A percentile compares a stretch with the other conserved stretches of the same genome.
These are phyloP conservation scores for Ciona savignyi DNA, from an alignment of 23 tunicate genomes.

Conservation along the genomic window DNA sequence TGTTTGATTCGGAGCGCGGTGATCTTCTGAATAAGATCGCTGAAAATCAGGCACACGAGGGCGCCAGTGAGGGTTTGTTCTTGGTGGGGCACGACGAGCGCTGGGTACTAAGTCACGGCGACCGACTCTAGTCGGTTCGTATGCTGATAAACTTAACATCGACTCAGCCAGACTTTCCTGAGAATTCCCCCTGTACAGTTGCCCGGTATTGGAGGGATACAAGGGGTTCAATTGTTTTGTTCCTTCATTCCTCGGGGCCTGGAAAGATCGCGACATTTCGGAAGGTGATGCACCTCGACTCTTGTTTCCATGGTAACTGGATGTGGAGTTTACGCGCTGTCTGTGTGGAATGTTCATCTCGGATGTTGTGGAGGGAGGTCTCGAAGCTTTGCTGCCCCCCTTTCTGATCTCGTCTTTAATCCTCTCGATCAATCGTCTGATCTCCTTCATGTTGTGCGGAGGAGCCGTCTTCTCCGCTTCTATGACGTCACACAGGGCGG, in stretches of 20 bases:
- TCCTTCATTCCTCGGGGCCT: slow-evolving; percentile 12
- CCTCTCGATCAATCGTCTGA: slow-evolving; percentile 40
- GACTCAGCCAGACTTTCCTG: slow-evolving; percentile 42
- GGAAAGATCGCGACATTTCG: slow-evolving; percentile 47
- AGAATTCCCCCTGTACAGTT: slow-evolving; percentile 18
- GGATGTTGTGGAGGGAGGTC: slow-evolving; percentile 34
- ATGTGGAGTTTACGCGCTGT: slow-evolving; percentile 63
- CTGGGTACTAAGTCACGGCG: not conserved
- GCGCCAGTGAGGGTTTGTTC: slow-evolving; percentile 49
- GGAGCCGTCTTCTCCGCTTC: slow-evolving; percentile 81
- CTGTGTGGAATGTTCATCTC: slow-evolving; percentile 44
- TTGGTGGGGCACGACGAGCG: slow-evolving; percentile 30
- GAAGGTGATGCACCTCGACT: slow-evolving; percentile 53
- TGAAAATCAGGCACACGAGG: slow-evolving; percentile 32
- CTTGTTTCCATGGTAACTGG: slow-evolving; percentile 68
- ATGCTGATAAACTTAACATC: slow-evolving; percentile 21
- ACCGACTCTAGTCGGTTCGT: not conserved
- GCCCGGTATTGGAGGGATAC: not conserved
- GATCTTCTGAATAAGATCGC: slow-evolving; percentile 36
- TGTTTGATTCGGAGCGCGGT: slow-evolving; percentile 1
- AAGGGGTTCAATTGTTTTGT: slow-evolving; percentile 7
- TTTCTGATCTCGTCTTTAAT: slow-evolving; percentile 64
- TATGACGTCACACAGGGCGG: slow-evolving; percentile 66
- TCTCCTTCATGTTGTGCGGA: slow-evolving; percentile 56
- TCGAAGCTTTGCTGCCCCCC: slow-evolving; percentile 31